A percentile compares a stretch with the other conserved stretches of the same genome.
phyloP scores from a whole-genome alignment of 2,888 invertebrate species.

The Lasioglossum figueresi region DNA sequence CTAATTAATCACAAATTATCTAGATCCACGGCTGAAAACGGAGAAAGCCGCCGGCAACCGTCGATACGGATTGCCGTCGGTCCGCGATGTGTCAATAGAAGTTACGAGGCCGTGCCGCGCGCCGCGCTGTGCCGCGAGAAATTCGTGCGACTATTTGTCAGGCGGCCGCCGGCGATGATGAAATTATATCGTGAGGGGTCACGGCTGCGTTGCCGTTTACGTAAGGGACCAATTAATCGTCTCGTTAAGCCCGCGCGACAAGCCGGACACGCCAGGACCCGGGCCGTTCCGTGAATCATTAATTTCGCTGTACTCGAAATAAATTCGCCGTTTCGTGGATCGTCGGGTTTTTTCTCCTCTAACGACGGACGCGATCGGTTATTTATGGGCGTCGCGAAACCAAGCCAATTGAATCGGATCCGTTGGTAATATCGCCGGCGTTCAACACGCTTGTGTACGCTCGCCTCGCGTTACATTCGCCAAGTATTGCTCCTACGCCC shows the following conservation, averaged over 20 bases:
- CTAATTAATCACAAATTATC: conserved; percentile 84
- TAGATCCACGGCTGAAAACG: conserved; percentile 73
- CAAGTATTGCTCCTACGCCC: conserved; percentile 23
- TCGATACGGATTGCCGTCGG: neutral
- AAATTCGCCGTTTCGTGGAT: conserved; percentile 34
- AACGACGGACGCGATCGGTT: neutral
- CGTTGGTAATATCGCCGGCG: conserved; percentile 16
- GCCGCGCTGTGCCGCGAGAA: conserved; percentile 10
- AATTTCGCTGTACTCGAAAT: conserved; percentile 39
- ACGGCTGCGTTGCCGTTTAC: conserved; percentile 18
- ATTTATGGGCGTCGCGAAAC: conserved; percentile 42
- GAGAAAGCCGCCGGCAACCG: conserved; percentile 41
- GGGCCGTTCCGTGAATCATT: conserved; percentile 38
- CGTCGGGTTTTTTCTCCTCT: neutral
- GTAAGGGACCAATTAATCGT: conserved; percentile 50
- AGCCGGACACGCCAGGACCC: conserved; percentile 9
- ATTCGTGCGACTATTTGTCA: conserved; percentile 45
- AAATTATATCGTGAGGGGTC: conserved; percentile 24
- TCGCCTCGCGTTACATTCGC: neutral
- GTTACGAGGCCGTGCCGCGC: conserved; percentile 11
- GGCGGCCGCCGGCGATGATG: conserved; percentile 16
- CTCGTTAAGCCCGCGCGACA: conserved; percentile 32
- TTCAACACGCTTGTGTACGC: neutral
- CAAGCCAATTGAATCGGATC: conserved; percentile 49
- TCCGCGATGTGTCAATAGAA: conserved; percentile 44